Base-by-base conservation (phyloP, 2,888 invertebrate genomes). In the Esperia sulphurella region DNA sequence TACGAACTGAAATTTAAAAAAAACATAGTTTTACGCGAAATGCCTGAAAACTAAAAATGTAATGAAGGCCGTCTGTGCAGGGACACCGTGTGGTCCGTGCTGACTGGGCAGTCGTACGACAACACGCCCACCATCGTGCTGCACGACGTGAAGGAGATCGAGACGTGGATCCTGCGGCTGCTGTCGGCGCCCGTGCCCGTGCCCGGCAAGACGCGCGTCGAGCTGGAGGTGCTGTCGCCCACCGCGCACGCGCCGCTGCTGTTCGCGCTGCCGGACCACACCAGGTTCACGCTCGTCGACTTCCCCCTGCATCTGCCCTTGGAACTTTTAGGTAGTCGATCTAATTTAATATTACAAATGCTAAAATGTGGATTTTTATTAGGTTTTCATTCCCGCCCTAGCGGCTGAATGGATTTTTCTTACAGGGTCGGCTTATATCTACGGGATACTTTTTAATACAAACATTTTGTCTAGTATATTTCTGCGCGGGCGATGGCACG, bases 181-280 rank as follows among this genome's bases (percentile, higher is more conserved):
- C 91, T 99, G 41, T 98, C 98, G 59, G 96, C 99, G 49, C 99
- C 99, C 3, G 99, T 99, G 45, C 98, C 99, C 5, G 97, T 99
- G 51, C 99, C 99, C 33, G 97, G 97, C 49, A 98, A 97, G 87
- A 99, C 99, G 9, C 93, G 96, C 76, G 83, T 92, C 43, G 92
- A 92, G 75, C 84, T 92, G 49, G 96, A 97, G 86, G 94, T 99
- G 55, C 88, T 99, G 64, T 97, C 98, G 38, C 94, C 94, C 9
- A 93, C 94, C 50, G 92, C 96, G 46, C 96, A 97, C 68, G 94
- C 96, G 51, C 94, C 95, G 8, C 87, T 99, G 49, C 91, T 97
- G 54, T 99, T 99, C 85, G 98, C 98, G 41, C 88, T 98, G 61
- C 98, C 98, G 10, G 99, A 99, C 84, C 98, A 99, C 76, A 99